Evolutionary conservation across 2,113 vertebrate species (phyloP).

Genomic region (Gnathonemus echidnorhynchus): DNA sequence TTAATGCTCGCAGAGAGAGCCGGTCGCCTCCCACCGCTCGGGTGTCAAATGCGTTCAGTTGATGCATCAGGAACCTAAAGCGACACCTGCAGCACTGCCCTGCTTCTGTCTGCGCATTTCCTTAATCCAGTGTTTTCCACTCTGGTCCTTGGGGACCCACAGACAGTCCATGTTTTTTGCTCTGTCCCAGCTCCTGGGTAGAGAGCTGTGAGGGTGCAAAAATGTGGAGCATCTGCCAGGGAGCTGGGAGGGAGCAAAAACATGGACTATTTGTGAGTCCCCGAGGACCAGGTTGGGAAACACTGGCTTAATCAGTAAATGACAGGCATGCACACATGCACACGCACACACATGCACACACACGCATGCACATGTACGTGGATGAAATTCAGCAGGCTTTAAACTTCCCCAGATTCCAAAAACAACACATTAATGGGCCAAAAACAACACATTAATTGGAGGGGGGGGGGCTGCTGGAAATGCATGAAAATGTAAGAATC

Average conservation of each 20-base stretch:
- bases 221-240: not conserved
- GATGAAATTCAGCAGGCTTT: not conserved
- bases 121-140: not conserved
- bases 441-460: not conserved
- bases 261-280: not conserved
- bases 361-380: not conserved
- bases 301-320: conserved; percentile 30
- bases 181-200: not conserved
- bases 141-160: not conserved
- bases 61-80: conserved; percentile 35
- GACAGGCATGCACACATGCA: conserved; percentile 33
- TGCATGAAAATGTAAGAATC: not conserved
- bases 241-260: not conserved
- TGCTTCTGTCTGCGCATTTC: conserved; percentile 33
- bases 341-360: conserved; percentile 9
- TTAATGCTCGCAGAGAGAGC: not conserved
- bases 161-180: not conserved
- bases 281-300: not conserved
- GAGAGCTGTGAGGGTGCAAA: not conserved
- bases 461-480: not conserved
- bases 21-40: conserved; percentile 28
- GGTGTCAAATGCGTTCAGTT: conserved; percentile 34
- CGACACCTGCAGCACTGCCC: conserved; percentile 22
- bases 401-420: not conserved
- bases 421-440: not conserved